Conservation (phyloP, 2,797 vertebrate genomes). For the Xiphorhynchus erythropygius region DNA sequence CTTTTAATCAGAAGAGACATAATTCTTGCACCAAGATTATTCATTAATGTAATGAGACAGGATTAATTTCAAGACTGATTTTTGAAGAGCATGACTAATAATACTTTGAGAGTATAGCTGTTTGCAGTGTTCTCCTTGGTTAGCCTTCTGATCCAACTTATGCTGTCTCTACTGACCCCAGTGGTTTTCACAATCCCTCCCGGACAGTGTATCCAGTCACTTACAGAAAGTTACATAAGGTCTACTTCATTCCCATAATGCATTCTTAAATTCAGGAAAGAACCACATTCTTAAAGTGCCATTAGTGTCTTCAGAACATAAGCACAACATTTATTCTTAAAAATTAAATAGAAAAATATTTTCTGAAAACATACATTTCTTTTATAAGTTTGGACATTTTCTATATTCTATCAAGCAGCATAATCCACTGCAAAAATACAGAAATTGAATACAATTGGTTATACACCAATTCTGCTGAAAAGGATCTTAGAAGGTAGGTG, state of each 20-base stretch:
- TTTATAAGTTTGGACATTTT: neutral
- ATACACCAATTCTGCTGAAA: neutral
- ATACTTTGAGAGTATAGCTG: neutral
- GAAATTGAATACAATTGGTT: neutral
- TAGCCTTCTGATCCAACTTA: neutral
- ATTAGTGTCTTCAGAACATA: neutral
- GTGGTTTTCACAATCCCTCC: neutral
- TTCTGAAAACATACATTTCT: neutral
- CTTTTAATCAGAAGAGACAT: neutral
- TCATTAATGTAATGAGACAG: neutral
- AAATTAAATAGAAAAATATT: neutral
- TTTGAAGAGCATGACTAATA: conserved; percentile 3
- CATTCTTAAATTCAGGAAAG: neutral
- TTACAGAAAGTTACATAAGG: neutral
- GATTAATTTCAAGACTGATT: neutral
- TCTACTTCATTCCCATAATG: neutral
- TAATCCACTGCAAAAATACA: neutral
- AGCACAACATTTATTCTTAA: neutral
- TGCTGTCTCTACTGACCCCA: neutral
- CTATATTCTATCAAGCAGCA: neutral
- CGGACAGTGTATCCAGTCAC: neutral
- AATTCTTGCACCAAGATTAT: neutral
- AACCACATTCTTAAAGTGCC: neutral
- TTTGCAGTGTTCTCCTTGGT: neutral
- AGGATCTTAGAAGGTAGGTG: neutral